Base-by-base conservation (phyloP, 2,888 invertebrate species). In the Creontiades dilutus region DNA sequence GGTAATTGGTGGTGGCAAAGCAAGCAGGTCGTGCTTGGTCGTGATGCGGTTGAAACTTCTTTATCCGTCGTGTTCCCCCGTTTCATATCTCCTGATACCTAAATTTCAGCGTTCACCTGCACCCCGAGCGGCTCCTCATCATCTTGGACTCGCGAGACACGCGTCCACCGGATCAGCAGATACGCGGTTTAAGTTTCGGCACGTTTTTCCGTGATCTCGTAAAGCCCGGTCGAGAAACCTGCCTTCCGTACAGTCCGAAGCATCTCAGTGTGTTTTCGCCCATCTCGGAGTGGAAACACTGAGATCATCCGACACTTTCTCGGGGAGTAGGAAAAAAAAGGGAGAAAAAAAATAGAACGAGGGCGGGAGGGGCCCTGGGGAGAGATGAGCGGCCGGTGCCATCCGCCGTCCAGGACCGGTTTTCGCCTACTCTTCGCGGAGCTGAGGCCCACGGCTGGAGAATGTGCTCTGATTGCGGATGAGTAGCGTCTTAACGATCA, bases 391-490 rank as follows among this genome's bases (percentile, higher is more conserved):
- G 78, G 46, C 9, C 46, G 78, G 37, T 78, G 46, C 78, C 78
- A 76, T 76, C 76, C 28, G 28, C 16, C 13, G 37, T 28, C 76
- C 27, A 9, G 78, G 47, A 46, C 78, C 46, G 78, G 37, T 78
- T 78, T 78, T 78, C 46, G 78, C 78, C 78, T 78, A 16, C 78
- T 68, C 68, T 68, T 68, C 68, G 68, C 68, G 19, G 19, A 68
- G 27, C 27, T 14, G 78, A 78, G 78, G 78, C 78, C 78, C 78
- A 78, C 16, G 16, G 78, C 78, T 19, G 78, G 78, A 78, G 78
- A 78, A 78, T 78, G 78, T 78, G 78, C 78, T 78, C 78, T 78
- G 78, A 78, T 78, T 78, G 78, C 78, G 78, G 78, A 78, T 78
- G 78, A 78, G 78, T 78, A 78, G 78, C 78, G 78, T 78, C 28